A percentile compares a stretch with the other conserved stretches of the same genome.
Evolutionary conservation across 2,888 invertebrate species (phyloP).

Genomic region (Drosophila melanocephala): DNA sequence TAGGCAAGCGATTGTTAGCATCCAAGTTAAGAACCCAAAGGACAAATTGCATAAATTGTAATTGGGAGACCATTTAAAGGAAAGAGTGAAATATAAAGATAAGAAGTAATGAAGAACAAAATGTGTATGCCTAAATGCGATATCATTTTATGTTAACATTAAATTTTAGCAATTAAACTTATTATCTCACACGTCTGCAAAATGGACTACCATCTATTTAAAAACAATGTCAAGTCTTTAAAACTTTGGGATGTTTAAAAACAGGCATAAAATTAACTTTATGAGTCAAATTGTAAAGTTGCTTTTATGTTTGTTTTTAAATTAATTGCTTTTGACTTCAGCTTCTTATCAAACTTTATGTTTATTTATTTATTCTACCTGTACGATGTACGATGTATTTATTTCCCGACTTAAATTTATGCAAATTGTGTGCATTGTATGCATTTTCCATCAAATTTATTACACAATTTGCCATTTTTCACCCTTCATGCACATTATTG

Average conservation of each 20-base stretch:
- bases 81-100: not conserved
- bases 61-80: not conserved
- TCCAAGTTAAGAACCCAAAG: not conserved
- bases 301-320: not conserved
- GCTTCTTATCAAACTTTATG: not conserved
- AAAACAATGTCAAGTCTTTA: not conserved
- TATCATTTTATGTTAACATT: not conserved
- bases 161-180: not conserved
- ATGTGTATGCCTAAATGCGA: not conserved
- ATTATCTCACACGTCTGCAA: not conserved
- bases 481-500: conserved; percentile 15
- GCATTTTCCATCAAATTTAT: conserved; percentile 32
- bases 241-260: not conserved
- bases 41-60: not conserved
- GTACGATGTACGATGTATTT: conserved; percentile 11
- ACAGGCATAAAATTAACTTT: not conserved
- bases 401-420: conserved; percentile 40
- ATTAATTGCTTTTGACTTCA: not conserved
- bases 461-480: conserved; percentile 17
- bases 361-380: conserved; percentile 9
- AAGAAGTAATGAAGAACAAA: not conserved
- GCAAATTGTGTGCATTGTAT: conserved; percentile 48
- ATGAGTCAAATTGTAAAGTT: not conserved
- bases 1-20: not conserved
- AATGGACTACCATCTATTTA: not conserved